Evolutionary conservation across 1,140 invertebrate species (phyloP).

Genomic region (Drosophila ercepeae): DNA sequence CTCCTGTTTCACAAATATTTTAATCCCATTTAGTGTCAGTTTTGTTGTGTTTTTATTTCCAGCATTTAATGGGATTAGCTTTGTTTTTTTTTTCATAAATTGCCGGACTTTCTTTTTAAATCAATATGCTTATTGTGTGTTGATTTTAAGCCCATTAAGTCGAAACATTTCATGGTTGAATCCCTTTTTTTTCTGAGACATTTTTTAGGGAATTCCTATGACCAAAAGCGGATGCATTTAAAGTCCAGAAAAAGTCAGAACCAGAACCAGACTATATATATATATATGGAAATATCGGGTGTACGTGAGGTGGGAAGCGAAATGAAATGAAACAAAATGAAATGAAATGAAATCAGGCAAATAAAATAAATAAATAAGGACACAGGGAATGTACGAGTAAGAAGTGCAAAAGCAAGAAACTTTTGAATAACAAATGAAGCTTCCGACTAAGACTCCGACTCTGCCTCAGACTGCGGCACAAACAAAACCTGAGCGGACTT

Average conservation of each 20-base stretch:
- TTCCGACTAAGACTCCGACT: conserved; percentile 36
- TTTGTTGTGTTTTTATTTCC: neutral
- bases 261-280: too few relatives aligned
- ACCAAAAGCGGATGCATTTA: conserved; percentile 28
- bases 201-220: conserved; percentile 41
- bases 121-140: neutral
- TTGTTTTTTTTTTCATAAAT: conserved; percentile 8
- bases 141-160: conserved; percentile 5
- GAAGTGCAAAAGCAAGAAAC: conserved; percentile 62
- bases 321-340: conserved; percentile 36
- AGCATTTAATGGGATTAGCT: neutral
- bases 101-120: neutral
- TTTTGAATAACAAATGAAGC: conserved; percentile 81
- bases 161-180: conserved; percentile 35
- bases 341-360: conserved; percentile 51
- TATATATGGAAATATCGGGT: conserved; percentile 8
- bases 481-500: conserved; percentile 74
- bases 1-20: conserved; percentile 10
- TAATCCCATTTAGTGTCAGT: conserved; percentile 1
- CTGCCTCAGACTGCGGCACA: conserved; percentile 58
- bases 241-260: neutral
- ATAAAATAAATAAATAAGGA: conserved; percentile 51
- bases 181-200: conserved; percentile 7
- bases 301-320: conserved; percentile 43
- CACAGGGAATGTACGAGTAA: conserved; percentile 9